Percentiles rank a stretch among this genome's conserved stretches.
These are phyloP conservation scores for Polyommatus icarus DNA, from an alignment of 2,888 invertebrate species.

Conservation along the genomic window DNA sequence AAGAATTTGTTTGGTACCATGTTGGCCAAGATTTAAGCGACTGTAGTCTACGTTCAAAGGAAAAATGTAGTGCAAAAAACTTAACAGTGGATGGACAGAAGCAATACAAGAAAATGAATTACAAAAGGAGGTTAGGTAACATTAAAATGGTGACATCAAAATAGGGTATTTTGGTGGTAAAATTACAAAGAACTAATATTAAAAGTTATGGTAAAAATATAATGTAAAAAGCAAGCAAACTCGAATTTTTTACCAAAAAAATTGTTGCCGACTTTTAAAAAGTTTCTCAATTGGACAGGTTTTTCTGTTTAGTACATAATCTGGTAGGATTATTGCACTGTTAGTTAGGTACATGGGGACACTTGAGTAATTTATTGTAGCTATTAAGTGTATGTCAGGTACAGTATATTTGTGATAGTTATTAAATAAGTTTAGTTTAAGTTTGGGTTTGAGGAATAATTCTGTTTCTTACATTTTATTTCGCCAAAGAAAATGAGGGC, in stretches of 20 bases:
- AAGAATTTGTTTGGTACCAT: background rate
- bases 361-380: constrained; percentile 13
- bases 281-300: too few relatives aligned
- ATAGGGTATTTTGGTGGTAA: too few relatives aligned
- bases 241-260: too few relatives aligned
- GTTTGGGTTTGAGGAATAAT: constrained; percentile 1
- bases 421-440: background rate
- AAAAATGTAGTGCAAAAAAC: background rate
- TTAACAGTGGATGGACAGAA: background rate
- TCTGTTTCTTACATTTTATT: background rate
- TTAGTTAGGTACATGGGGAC: background rate
- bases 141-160: too few relatives aligned
- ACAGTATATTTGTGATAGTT: constrained; percentile 27
- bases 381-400: constrained; percentile 1
- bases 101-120: background rate
- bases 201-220: too few relatives aligned
- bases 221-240: too few relatives aligned
- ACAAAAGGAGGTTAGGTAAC: background rate
- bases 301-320: background rate
- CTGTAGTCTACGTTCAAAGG: background rate
- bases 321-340: background rate
- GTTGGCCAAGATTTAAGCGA: background rate
- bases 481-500: constrained; percentile 15
- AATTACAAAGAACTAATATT: too few relatives aligned
- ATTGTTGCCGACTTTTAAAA: too few relatives aligned